Percentiles rank a stretch among this genome's conserved stretches.
Conservation (phyloP, 2,888 invertebrate genomes). For the Spilosoma lubricipeda region DNA sequence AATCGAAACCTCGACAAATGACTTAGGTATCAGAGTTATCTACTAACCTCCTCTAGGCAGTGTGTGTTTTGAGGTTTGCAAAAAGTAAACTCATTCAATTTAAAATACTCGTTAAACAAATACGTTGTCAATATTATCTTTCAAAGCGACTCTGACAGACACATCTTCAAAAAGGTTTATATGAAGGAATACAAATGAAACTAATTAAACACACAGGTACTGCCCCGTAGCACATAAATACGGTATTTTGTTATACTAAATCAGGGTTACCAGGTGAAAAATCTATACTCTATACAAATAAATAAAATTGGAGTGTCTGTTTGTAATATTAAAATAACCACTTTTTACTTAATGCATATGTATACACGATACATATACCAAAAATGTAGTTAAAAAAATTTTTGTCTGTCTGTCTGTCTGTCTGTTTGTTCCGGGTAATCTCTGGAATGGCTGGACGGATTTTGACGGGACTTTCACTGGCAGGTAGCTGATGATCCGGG, state of each 20-base stretch:
- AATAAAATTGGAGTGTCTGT: too few species aligned
- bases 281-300: too few species aligned
- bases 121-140: not conserved
- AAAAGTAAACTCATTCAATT: not conserved
- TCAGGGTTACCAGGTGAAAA: not conserved
- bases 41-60: not conserved
- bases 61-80: not conserved
- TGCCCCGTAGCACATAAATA: not conserved
- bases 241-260: not conserved
- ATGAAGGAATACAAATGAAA: not conserved
- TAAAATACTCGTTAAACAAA: conserved; percentile 1
- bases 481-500: too few species aligned
- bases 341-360: too few species aligned
- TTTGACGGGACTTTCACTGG: too few species aligned
- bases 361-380: too few species aligned
- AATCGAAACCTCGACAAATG: not conserved
- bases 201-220: not conserved
- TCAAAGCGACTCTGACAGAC: not conserved
- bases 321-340: too few species aligned
- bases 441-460: too few species aligned
- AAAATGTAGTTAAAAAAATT: too few species aligned
- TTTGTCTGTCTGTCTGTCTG: too few species aligned
- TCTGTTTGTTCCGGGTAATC: too few species aligned
- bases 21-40: not conserved
- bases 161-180: not conserved